Evolutionary conservation across 2,113 vertebrate species (phyloP).

Genomic region (Pelmatolapia mariae): DNA sequence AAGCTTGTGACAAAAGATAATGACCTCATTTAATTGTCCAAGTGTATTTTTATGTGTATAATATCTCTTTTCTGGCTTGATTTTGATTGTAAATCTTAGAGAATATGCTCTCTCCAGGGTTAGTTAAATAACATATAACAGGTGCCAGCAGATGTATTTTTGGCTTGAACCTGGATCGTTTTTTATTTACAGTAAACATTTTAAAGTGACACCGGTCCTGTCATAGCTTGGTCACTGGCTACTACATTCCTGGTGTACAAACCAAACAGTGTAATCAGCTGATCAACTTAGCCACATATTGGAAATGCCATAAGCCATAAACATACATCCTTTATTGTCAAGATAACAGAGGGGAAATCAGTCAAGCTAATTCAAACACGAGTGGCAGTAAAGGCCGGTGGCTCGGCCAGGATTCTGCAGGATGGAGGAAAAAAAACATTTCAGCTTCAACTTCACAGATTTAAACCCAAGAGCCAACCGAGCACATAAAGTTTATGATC

Average conservation of each 20-base stretch:
- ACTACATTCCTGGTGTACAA: neutral
- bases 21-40: neutral
- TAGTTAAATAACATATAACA: neutral
- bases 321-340: neutral
- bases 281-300: neutral
- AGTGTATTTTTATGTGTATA: neutral
- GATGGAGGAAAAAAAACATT: neutral
- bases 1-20: neutral
- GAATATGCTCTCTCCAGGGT: neutral
- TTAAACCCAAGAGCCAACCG: neutral
- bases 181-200: neutral
- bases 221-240: neutral
- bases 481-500: neutral
- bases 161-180: neutral
- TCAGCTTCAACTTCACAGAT: neutral
- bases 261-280: neutral
- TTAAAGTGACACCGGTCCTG: neutral
- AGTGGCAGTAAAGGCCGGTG: neutral
- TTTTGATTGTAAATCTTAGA: neutral
- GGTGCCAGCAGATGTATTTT: neutral
- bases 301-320: neutral
- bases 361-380: neutral
- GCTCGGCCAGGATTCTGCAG: neutral
- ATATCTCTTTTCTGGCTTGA: neutral
- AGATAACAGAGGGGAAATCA: neutral